Base-by-base conservation (phyloP, 2,113 vertebrate species). In the Sturnus vulgaris region DNA sequence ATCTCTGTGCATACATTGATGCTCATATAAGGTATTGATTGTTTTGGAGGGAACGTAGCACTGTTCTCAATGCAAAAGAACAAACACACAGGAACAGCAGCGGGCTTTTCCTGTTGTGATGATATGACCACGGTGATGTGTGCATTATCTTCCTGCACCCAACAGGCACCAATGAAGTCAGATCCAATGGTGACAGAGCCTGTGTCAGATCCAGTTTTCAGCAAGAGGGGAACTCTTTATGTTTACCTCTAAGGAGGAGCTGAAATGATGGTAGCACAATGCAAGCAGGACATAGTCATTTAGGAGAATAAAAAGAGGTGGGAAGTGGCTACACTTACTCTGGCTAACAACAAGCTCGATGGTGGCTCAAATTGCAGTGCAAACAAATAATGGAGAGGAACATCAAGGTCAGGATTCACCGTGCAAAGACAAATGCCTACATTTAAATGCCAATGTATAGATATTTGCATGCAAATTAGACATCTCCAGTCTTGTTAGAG, bases 401-500 rank as follows among this genome's bases (percentile, higher is more conserved):
- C 9, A 25, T 47, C 27, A 71, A 84, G 46, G 24, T 8, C 63
- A 75, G 16, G 30, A 71, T 50, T 93, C 65, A 64, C 16, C 0
- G 1, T 12, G 19, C 6, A 49, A 68, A 76, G 15, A 52, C 66
- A 87, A 82, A 56, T 15, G 7, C 4, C n/a, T 35, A 16, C 24
- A 39, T 85, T 75, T 93, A 75, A 87, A 79, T 76, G 21, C 2
- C 17, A 79, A 3, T 16, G 3, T 44, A 22, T 24, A 53, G 19
- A 19, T 30, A 55, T 39, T 75, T 63, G 2, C 28, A 50, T 73
- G 5, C 2, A 46, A 82, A 50, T 87, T 50, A 52, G 15, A 42
- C 5, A 15, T 15, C 18, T 75, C 23, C 0, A 0, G 10, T 76
- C 6, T 9, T 1, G 1, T 35, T 71, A 50, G 7, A 42, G 42